Conservation (phyloP, 2,888 invertebrate species). For the Nymphalis c-album region DNA sequence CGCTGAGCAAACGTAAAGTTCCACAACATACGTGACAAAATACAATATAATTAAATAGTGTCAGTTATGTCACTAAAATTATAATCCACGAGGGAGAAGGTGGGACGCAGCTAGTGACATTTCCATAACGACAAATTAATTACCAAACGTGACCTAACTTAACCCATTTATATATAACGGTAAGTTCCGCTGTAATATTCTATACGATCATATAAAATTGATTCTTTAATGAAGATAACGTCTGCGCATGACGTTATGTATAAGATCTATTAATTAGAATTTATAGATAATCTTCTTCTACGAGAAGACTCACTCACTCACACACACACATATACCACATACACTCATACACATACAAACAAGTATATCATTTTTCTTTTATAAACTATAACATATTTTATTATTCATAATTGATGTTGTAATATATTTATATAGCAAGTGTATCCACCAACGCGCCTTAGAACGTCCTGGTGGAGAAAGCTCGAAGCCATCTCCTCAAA, state of each 20-base stretch:
- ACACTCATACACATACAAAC: too few relatives aligned
- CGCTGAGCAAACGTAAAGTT: too few relatives aligned
- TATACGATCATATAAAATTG: constrained; percentile 28
- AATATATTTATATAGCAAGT: too few relatives aligned
- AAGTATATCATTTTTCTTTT: too few relatives aligned
- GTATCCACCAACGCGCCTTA: too few relatives aligned
- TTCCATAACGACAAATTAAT: constrained; percentile 44
- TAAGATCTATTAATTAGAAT: constrained; percentile 2
- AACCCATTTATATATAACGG: constrained; percentile 42
- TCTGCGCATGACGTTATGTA: background rate
- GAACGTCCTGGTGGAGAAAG: too few relatives aligned
- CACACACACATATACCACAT: too few relatives aligned
- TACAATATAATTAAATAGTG: constrained; percentile 20
- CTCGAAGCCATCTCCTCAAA: too few relatives aligned
- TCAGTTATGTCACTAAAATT: constrained; percentile 24
- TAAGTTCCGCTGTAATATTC: constrained; percentile 24
- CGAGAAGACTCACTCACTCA: too few relatives aligned
- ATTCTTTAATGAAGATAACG: constrained; percentile 2
- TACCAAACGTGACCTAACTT: constrained; percentile 45
- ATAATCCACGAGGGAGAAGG: constrained; percentile 29
- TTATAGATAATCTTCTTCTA: background rate
- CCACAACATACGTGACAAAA: constrained; percentile 10
- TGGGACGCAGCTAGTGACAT: constrained; percentile 31
- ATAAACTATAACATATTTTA: too few relatives aligned
- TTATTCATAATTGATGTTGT: too few relatives aligned